Evolutionary conservation across 2,888 invertebrate genomes (phyloP).

Genomic region (Heliconius aoede): DNA sequence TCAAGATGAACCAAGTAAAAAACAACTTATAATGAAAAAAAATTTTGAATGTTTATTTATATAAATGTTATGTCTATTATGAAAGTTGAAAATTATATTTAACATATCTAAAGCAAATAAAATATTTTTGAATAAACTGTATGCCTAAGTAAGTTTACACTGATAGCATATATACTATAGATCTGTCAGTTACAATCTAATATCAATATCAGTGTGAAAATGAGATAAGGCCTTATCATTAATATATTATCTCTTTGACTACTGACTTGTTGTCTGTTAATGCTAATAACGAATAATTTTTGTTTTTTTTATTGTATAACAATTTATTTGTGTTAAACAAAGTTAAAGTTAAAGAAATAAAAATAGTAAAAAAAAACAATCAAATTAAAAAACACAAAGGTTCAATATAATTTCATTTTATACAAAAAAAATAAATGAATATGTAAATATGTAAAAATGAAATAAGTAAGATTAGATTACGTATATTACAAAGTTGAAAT

Average conservation of each 20-base stretch:
- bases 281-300: background rate
- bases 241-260: background rate
- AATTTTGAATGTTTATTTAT: background rate
- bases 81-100: background rate
- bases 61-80: background rate
- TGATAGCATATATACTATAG: constrained; percentile 9
- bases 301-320: background rate
- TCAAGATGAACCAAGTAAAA: too few relatives aligned
- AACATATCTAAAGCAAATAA: constrained; percentile 1
- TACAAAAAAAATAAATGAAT: background rate
- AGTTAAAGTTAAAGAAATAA: too few relatives aligned
- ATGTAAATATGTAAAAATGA: too few relatives aligned
- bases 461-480: constrained; percentile 3
- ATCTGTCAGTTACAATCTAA: constrained; percentile 4
- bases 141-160: background rate
- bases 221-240: constrained; percentile 23
- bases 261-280: background rate
- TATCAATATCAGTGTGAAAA: constrained; percentile 12
- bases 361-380: background rate
- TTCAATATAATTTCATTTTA: background rate
- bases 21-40: too few relatives aligned
- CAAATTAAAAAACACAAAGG: too few relatives aligned
- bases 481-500: background rate
- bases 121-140: background rate
- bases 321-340: background rate